Evolutionary conservation across 2,888 invertebrate genomes (phyloP), one percentile per base, ranked within the genome.

Genomic region (Azorinus chamasolen): DNA sequence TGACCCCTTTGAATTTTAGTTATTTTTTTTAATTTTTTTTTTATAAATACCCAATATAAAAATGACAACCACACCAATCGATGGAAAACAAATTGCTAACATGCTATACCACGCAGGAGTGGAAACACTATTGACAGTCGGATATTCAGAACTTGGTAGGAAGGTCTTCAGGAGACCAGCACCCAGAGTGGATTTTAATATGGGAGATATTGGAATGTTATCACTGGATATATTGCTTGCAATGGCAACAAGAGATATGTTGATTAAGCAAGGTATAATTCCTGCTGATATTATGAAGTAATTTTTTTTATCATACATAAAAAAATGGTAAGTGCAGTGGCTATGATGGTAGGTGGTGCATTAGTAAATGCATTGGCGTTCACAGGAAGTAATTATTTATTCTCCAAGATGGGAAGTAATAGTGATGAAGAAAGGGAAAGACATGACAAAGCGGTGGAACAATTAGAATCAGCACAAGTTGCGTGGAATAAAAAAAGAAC

Each of bases 371-470:
- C 72, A 24, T 54, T 72, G 25, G 72, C 72, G 24, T 72, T 72
- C 39, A 32, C 55, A 14, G 57, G 71, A 25, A 27, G 51, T 4
- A 64, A 64, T 51, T 57, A 58, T 50, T 57, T 73, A 20, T 62
- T 66, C 32, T 62, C 65, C 18, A 25, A 61, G 22, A 45, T 62
- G 58, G 62, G 58, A n/a, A 50, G 55, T 53, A 25, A 62, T 54
- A 45, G 32, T 5, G 77, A 58, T 55, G 70, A 65, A 62, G 63
- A 74, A 48, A 39, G 70, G 25, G 54, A 68, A 64, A 46, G 72
- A 55, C 77, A 78, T 59, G 77, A 78, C 22, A 78, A 73, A 57
- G 69, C 73, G 57, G 46, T 73, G n/a, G 73, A 73, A 78, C 64
- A 78, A 50, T 62, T 72, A 61, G 53, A 73, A 68, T 57, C 71